Conservation (phyloP, 2,113 vertebrate genomes). For the Cebidichthys violaceus region DNA sequence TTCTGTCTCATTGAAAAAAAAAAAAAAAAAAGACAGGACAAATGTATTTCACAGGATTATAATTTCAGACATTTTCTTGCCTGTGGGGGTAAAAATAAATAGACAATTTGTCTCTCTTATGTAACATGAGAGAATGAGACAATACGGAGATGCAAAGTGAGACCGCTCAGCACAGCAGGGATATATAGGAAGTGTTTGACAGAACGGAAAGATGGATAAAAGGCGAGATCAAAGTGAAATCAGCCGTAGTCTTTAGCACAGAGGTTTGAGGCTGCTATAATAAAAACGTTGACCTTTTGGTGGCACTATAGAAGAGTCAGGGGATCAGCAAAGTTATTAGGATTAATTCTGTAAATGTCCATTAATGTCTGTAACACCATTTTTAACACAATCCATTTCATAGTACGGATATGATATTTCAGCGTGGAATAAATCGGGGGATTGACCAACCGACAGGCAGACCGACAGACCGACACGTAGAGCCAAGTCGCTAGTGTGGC, state of each 20-base stretch:
- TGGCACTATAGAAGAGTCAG: neutral
- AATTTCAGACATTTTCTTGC: constrained; percentile 58
- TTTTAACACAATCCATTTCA: neutral
- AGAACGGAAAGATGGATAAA: constrained; percentile 67
- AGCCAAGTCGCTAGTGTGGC: neutral
- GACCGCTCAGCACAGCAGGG: constrained; percentile 37
- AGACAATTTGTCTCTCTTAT: constrained; percentile 56
- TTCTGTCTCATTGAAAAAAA: constrained; percentile 31
- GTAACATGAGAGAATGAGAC: constrained; percentile 62
- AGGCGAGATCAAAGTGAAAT: constrained; percentile 60
- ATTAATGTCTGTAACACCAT: neutral
- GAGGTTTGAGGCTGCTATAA: neutral
- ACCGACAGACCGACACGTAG: neutral
- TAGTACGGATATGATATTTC: neutral
- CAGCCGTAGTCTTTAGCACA: constrained; percentile 50
- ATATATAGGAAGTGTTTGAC: constrained; percentile 64
- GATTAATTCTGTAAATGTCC: neutral
- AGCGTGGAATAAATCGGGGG: neutral
- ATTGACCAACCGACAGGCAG: neutral
- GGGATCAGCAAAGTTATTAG: neutral
- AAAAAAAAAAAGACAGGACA: constrained; percentile 39
- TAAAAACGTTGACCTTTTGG: constrained; percentile 1
- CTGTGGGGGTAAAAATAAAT: constrained; percentile 63
- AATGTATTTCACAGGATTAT: constrained; percentile 65
- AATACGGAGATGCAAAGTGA: constrained; percentile 61